A percentile compares a stretch with the other conserved stretches of the same genome.
These are phyloP conservation scores for Pongo abelii DNA, from an alignment of 2,113 vertebrate genomes.

Conservation along the genomic window DNA sequence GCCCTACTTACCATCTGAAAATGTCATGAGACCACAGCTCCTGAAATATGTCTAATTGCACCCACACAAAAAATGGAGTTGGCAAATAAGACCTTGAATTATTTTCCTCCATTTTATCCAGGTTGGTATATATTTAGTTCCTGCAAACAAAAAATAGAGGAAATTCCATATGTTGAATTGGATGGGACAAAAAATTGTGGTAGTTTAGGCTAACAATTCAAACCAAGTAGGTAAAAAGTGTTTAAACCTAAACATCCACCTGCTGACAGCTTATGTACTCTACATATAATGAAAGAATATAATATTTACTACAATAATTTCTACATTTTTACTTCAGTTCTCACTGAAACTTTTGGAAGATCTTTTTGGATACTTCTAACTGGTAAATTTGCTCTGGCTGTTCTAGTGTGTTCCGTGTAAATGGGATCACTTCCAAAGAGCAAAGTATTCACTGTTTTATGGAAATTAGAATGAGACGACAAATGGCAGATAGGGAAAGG, in stretches of 20 bases:
- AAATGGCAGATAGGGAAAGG: neutral
- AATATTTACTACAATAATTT: neutral
- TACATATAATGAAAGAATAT: neutral
- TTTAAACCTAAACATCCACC: neutral
- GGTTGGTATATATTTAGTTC: neutral
- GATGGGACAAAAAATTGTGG: neutral
- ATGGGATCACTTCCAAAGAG: neutral
- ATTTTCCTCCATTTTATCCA: neutral
- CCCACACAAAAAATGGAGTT: neutral
- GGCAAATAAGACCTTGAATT: neutral
- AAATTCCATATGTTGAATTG: neutral
- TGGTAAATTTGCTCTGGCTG: neutral
- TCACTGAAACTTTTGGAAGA: neutral
- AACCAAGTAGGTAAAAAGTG: neutral
- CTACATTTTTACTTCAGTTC: neutral
- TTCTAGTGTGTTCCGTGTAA: neutral
- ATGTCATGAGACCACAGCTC: neutral
- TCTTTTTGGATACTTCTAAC: conserved; percentile 23
- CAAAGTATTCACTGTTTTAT: neutral
- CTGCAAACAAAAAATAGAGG: neutral
- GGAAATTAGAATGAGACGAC: neutral
- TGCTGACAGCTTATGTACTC: neutral
- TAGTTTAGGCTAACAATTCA: neutral
- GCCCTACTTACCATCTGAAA: neutral
- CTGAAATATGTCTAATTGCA: neutral